Evolutionary conservation across 2,797 vertebrate genomes (phyloP).

Genomic region (Myripristis jacobus): DNA sequence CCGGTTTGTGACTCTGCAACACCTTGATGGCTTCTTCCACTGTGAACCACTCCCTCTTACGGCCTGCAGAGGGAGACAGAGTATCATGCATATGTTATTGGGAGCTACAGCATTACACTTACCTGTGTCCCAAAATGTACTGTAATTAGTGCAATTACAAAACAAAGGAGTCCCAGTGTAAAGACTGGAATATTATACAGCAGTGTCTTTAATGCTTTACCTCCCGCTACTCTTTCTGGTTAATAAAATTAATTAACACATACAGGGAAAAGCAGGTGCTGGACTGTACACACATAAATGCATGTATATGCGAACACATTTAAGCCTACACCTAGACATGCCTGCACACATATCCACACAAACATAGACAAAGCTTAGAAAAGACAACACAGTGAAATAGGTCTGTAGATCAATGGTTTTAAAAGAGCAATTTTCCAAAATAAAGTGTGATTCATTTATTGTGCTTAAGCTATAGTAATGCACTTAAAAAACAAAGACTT

Average conservation of each 20-base stretch:
- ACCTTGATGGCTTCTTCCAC: conserved; percentile 97
- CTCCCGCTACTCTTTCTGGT: not conserved
- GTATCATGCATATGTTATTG: not conserved
- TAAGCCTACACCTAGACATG: not conserved
- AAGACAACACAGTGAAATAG: too few relatives aligned
- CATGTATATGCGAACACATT: not conserved
- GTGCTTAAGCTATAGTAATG: too few relatives aligned
- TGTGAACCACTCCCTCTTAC: conserved; percentile 99
- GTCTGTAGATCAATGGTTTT: too few relatives aligned
- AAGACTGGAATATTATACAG: not conserved
- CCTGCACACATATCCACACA: not conserved
- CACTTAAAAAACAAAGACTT: not conserved
- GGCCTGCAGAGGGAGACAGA: conserved; percentile 86
- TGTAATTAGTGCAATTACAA: not conserved
- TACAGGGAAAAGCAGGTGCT: not conserved
- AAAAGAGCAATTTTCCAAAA: too few relatives aligned
- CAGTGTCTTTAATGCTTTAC: not conserved
- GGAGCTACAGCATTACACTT: too few relatives aligned
- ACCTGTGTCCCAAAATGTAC: not conserved
- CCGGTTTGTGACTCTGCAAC: conserved; percentile 97
- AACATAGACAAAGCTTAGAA: not conserved
- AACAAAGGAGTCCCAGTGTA: not conserved
- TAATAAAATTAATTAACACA: conserved; percentile 2
- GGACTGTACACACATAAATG: not conserved
- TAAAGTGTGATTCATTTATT: too few relatives aligned